Evolutionary conservation across 2,113 vertebrate species (phyloP).

Genomic region (Pluvialis apricaria): DNA sequence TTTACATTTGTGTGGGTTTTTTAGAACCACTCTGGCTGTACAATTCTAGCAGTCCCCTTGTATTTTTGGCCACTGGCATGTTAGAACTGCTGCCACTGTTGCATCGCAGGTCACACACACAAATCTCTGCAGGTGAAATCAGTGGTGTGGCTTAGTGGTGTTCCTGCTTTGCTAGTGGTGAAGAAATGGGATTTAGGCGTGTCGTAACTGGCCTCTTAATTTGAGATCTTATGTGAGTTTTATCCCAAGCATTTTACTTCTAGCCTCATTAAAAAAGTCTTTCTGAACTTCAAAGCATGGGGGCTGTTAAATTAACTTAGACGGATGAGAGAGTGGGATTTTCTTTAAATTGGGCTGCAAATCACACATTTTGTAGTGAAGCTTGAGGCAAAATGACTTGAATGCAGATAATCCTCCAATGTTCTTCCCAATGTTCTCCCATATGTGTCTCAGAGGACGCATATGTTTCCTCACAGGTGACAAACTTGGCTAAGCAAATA

Average conservation of each 20-base stretch:
- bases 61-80: neutral
- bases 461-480: neutral
- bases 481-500: neutral
- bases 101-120: neutral
- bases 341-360: constrained; percentile 30
- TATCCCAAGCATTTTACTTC: neutral
- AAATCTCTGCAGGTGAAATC: neutral
- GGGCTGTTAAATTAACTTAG: constrained; percentile 21
- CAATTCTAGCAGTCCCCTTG: neutral
- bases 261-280: neutral
- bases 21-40: neutral
- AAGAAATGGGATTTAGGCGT: neutral
- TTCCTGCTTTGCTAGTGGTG: neutral
- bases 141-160: neutral
- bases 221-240: neutral
- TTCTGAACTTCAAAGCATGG: constrained; percentile 19
- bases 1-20: neutral
- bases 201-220: neutral
- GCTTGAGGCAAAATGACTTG: neutral
- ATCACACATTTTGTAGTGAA: constrained; percentile 2
- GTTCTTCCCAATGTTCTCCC: neutral
- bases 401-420: neutral
- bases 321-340: constrained; percentile 4
- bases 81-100: neutral
- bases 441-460: neutral